phyloP scores from a whole-genome alignment of 2,888 invertebrate genomes.

The Dolomedes plantarius region DNA sequence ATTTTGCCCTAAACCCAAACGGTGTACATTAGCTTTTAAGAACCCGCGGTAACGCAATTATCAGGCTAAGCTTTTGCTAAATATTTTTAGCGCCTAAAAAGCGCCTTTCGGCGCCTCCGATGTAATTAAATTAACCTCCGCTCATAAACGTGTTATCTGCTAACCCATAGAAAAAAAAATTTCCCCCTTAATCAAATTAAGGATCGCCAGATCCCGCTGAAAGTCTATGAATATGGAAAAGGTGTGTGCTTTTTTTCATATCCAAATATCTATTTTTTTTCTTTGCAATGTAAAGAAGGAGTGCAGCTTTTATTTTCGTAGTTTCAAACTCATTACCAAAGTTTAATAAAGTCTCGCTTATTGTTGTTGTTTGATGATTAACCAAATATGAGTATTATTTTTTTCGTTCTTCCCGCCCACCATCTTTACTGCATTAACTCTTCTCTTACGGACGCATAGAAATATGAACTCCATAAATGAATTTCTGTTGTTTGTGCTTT shows the following conservation, averaged over 20 bases:
- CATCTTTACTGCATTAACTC: no score
- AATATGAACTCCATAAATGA: no score
- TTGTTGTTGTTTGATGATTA: slow-evolving; percentile 31
- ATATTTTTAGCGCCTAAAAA: slow-evolving; percentile 67
- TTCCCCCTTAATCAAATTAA: neutral
- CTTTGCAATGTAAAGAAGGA: neutral
- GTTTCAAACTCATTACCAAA: slow-evolving; percentile 52
- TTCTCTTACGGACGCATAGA: no score
- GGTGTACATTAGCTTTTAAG: slow-evolving; percentile 64
- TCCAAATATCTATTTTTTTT: neutral
- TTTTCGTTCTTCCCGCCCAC: neutral
- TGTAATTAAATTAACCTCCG: slow-evolving; percentile 56
- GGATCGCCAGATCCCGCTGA: neutral
- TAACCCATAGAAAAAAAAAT: slow-evolving; percentile 21
- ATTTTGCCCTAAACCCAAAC: neutral
- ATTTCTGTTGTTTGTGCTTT: neutral
- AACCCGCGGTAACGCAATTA: slow-evolving; percentile 50
- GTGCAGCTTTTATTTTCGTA: slow-evolving; percentile 19
- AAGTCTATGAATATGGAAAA: neutral
- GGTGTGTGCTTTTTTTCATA: neutral
- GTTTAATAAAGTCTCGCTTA: slow-evolving; percentile 46
- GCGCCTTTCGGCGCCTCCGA: slow-evolving; percentile 52
- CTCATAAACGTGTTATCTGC: slow-evolving; percentile 48
- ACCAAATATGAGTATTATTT: neutral
- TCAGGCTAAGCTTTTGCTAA: slow-evolving; percentile 42